A percentile compares a stretch with the other conserved stretches of the same genome.
These are phyloP conservation scores for Catagonus wagneri DNA, from an alignment of 2,113 vertebrate genomes.

Conservation along the genomic window DNA sequence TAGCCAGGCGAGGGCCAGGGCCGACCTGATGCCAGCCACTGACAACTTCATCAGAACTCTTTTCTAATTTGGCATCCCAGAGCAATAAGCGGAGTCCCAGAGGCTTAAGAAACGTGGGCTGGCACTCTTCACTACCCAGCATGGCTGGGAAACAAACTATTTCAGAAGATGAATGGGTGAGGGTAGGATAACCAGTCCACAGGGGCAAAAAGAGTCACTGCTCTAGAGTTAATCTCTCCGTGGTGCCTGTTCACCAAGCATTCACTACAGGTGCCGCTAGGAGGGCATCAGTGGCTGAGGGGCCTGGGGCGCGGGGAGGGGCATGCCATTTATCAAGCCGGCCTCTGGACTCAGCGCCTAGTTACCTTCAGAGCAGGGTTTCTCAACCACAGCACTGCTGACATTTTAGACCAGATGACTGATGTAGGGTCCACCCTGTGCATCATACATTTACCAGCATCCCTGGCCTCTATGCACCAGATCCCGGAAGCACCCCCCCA, in stretches of 20 bases:
- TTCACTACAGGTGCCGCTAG: not conserved
- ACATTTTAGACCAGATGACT: not conserved
- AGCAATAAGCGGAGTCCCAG: not conserved
- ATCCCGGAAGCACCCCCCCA: not conserved
- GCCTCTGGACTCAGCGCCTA: not conserved
- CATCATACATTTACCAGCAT: not conserved
- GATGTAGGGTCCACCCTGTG: not conserved
- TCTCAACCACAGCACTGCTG: not conserved
- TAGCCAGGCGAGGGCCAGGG: not conserved
- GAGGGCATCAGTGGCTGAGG: not conserved
- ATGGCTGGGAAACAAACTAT: not conserved
- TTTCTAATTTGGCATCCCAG: not conserved
- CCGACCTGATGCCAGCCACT: slow-evolving; percentile 2
- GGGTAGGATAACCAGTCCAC: not conserved
- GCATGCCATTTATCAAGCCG: not conserved
- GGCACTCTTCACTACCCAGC: not conserved
- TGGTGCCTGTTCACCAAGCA: not conserved
- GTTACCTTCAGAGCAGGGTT: not conserved
- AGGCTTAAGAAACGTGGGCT: not conserved
- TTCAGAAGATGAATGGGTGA: not conserved
- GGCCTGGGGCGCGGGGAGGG: not conserved
- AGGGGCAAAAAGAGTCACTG: not conserved
- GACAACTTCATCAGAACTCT: not conserved
- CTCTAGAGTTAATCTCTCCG: not conserved
- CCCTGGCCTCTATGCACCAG: not conserved